Base-by-base conservation (phyloP, 2,113 vertebrate genomes). In the Illadopsis cleaveri region DNA sequence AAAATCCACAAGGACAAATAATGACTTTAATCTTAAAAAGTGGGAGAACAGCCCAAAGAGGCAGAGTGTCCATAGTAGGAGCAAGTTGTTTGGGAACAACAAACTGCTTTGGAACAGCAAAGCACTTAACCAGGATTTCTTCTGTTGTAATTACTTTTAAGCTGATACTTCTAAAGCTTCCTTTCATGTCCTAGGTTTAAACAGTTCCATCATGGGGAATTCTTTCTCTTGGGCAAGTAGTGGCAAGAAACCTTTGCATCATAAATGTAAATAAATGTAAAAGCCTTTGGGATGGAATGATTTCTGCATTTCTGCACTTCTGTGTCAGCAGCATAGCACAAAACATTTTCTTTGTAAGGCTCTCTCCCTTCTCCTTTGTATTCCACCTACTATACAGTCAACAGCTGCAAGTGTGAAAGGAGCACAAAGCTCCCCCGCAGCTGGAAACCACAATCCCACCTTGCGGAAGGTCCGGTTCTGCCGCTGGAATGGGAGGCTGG, bases 401-500 rank as follows among this genome's bases (percentile, higher is more conserved):
- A 65, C 30, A 54, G 45, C 56, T 64, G 31, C 38, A 58, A 95
- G 56, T 4, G 19, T 42, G n/a, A 73, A 69, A 38, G 5, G 13
- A 94, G 37, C 82, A 90, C 44, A 76, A 42, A 77, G 38, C 84
- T 79, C 45, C 42, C 3, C 1, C 90, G 48, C 33, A 73, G 17
- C 0, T 38, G 79, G 31, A 79, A 90, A 60, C 13, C 17, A 44
- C 33, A 47, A 72, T 12, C 98, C 95, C 86, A 98, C 98, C 98
- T 98, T 99, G 95, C 97, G 98, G 89, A 97, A 99, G 37, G 96
- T 98, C 82, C 99, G 98, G 58, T 97, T 95, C 84, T 99, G 99
- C 45, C 98, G 98, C 93, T 98, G 98, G 95, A 98, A 98, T 15
- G 97, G 97, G 25, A 99, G 98, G n/a, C 94, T 97, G 66, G 99